Base-by-base conservation (phyloP, 1,140 invertebrate genomes). In the Coelopa frigida region DNA sequence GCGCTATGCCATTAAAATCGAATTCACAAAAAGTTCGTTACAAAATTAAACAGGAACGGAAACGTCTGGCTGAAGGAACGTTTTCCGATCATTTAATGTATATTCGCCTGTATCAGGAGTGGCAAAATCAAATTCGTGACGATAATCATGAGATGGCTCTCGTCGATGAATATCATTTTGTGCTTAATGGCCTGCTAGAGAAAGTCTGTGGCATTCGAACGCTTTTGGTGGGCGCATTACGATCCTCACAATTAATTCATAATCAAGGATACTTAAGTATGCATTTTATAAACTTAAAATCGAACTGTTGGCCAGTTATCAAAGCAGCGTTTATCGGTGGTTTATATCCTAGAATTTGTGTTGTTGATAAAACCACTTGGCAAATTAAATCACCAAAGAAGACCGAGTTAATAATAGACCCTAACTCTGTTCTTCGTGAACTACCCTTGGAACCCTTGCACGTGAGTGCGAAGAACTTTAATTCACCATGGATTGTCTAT, bases 31-130 rank as follows among this genome's bases (percentile, higher is more conserved):
- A 49, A 56, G 72, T 76, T 12, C 80, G 81, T 3, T 63, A 68
- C 15, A 49, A 59, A 31, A 51, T 58, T 6, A 72, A 69, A 6
- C 61, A 71, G 20, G 78, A 78, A 18, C 75, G 84, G 24, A 79
- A 80, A 48, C 80, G 83, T 47, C 82, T 96, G 49, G 76, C 87
- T 1, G 77, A 81, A 2, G 80, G 79, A 36, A 82, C 87, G 8
- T 84, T 79, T 50, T 95, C 91, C 50, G 95, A 99, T 73, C 94
- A 98, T 61, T 86, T 98, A 78, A 77, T 83, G 5, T 73, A 95
- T 24, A 71, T 98, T 5, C 74, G 87, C 57, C 81, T 87, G 1
- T 96, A 94, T 70, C 85, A 94, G 74, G 82, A 82, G 54, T 84
- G 80, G 82, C 83, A 88, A 1, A 70, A 79, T 37, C 70, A 77